These are phyloP conservation scores for Mythimna albipuncta DNA, from an alignment of 2,888 invertebrate genomes.

Conservation along the genomic window DNA sequence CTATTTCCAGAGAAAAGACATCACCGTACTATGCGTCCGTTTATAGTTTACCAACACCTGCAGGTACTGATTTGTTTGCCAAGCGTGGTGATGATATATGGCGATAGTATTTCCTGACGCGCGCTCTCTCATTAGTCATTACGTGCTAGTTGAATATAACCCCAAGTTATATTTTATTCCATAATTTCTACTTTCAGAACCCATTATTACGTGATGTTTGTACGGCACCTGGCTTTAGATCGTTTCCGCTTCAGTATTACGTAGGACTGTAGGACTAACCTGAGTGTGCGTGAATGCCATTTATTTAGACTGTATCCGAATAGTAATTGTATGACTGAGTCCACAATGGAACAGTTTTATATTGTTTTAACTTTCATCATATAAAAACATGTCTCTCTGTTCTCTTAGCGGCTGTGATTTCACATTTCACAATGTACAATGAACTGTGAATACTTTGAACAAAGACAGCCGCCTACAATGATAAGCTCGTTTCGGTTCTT, in stretches of 20 bases:
- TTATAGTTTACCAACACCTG: constrained; percentile 14
- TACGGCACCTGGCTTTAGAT: constrained; percentile 29
- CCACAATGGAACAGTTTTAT: neutral
- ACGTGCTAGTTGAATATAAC: constrained; percentile 10
- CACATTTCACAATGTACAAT: constrained; percentile 61
- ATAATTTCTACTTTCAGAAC: constrained; percentile 22
- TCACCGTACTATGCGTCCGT: neutral
- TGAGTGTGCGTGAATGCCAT: constrained; percentile 2
- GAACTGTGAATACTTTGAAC: constrained; percentile 58
- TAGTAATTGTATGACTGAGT: neutral
- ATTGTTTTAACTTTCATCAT: constrained; percentile 9
- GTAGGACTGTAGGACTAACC: constrained; percentile 15
- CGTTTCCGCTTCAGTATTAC: constrained; percentile 44
- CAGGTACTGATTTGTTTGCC: constrained; percentile 14
- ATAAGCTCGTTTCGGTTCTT: constrained; percentile 51
- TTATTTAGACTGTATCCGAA: constrained; percentile 18
- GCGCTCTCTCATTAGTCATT: constrained; percentile 12
- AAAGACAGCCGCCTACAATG: constrained; percentile 54
- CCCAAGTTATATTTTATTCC: constrained; percentile 37
- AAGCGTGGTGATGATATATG: constrained; percentile 12
- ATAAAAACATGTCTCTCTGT: constrained; percentile 23
- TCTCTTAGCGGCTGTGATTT: constrained; percentile 42
- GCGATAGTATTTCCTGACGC: constrained; percentile 19
- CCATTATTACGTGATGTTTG: constrained; percentile 37
- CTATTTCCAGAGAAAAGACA: neutral